Percentiles rank a stretch among this genome's conserved stretches.
These are phyloP conservation scores for Diplazon laetatorius DNA, from an alignment of 2,888 invertebrate genomes.

Conservation along the genomic window DNA sequence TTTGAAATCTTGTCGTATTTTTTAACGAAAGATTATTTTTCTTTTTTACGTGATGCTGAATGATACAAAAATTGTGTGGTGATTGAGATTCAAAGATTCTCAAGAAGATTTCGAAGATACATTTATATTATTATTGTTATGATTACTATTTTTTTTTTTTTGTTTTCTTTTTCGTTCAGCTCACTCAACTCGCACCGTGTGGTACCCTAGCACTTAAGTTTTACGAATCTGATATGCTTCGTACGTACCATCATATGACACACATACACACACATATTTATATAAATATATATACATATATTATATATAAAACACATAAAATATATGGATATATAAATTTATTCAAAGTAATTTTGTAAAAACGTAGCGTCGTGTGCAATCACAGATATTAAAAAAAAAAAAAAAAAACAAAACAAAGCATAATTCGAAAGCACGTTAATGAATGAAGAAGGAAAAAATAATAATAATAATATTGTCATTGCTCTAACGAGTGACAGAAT, in stretches of 20 bases:
- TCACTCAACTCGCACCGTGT: constrained; percentile 40
- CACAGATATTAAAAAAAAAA: constrained; percentile 27
- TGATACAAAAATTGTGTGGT: background rate
- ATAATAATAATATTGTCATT: constrained; percentile 18
- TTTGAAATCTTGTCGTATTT: constrained; percentile 30
- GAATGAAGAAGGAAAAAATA: background rate
- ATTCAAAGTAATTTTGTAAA: constrained; percentile 59
- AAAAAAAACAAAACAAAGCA: constrained; percentile 22
- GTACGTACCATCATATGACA: constrained; percentile 46
- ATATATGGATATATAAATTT: constrained; percentile 54
- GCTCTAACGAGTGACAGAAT: background rate
- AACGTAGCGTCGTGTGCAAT: constrained; percentile 42
- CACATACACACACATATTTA: constrained; percentile 64
- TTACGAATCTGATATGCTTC: constrained; percentile 55
- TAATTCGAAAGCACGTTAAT: constrained; percentile 24
- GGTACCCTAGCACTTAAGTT: constrained; percentile 56
- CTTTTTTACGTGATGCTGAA: constrained; percentile 17
- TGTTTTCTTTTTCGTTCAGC: constrained; percentile 9
- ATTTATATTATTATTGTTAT: too few species aligned
- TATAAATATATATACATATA: constrained; percentile 44
- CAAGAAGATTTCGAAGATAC: constrained; percentile 1
- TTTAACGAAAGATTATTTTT: constrained; percentile 6
- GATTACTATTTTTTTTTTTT: too few species aligned
- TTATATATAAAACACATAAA: constrained; percentile 40
- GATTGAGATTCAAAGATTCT: background rate